phyloP scores from a whole-genome alignment of 2,888 invertebrate genomes.

The Apodemia duryi region DNA sequence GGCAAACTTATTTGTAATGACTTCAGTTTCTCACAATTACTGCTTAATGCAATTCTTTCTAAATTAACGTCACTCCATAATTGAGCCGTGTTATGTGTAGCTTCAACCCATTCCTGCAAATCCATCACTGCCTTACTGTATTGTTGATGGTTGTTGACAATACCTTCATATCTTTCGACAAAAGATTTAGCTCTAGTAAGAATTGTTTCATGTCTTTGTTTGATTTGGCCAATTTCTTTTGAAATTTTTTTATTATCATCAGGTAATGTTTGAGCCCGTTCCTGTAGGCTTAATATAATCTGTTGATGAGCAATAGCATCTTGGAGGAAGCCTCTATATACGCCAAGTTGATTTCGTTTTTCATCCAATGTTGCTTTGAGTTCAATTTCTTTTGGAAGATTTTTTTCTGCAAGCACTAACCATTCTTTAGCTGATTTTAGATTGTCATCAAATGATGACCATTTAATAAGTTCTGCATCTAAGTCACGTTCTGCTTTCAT shows the following conservation, averaged over 20 bases:
- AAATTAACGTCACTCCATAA: constrained; percentile 91
- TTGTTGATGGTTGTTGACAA: constrained; percentile 93
- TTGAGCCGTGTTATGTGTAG: constrained; percentile 88
- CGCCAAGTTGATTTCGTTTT: constrained; percentile 91
- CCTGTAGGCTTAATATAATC: constrained; percentile 88
- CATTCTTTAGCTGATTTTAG: constrained; percentile 88
- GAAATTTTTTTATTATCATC: constrained; percentile 87
- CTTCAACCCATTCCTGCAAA: constrained; percentile 91
- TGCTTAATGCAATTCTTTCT: constrained; percentile 90
- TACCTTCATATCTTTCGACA: constrained; percentile 91
- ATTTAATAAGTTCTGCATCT: constrained; percentile 89
- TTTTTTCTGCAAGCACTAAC: constrained; percentile 86
- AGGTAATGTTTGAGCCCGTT: constrained; percentile 88
- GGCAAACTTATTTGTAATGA: constrained; percentile 88
- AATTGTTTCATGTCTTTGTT: constrained; percentile 85
- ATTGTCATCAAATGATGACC: constrained; percentile 94
- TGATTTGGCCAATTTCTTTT: constrained; percentile 83
- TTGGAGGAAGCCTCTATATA: constrained; percentile 89
- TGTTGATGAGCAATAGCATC: constrained; percentile 92
- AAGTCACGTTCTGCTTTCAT: constrained; percentile 88
- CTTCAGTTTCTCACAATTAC: constrained; percentile 91
- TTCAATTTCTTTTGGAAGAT: constrained; percentile 88
- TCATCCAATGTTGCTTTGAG: constrained; percentile 93
- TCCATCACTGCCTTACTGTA: constrained; percentile 93
- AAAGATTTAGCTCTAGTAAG: constrained; percentile 85